These are phyloP conservation scores for Pyrgilauda ruficollis DNA, from an alignment of 2,113 vertebrate genomes.

Conservation along the genomic window DNA sequence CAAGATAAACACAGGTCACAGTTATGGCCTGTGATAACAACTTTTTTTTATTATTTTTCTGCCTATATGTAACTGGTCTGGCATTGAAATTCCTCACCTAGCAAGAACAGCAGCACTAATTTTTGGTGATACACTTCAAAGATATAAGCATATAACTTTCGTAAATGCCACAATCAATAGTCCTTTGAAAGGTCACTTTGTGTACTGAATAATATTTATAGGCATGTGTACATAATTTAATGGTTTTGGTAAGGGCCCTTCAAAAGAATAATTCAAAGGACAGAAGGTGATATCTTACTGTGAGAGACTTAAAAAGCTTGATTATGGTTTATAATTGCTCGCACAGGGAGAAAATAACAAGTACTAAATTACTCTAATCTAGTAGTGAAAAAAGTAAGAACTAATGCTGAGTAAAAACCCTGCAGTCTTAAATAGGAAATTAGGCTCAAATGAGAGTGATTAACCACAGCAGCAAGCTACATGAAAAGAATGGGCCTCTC, in stretches of 20 bases:
- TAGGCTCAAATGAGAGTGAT: not conserved
- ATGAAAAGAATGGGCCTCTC: not conserved
- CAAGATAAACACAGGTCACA: not conserved
- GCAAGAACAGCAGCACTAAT: not conserved
- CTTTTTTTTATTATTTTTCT: too few species aligned
- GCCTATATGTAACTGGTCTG: not conserved
- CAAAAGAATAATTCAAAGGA: slow-evolving; percentile 36
- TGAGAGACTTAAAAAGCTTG: slow-evolving; percentile 36
- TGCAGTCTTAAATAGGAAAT: slow-evolving; percentile 42
- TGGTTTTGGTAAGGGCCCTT: not conserved
- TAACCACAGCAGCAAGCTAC: not conserved
- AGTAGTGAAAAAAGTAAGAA: not conserved
- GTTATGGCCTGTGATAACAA: not conserved
- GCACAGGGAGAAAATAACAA: slow-evolving; percentile 37
- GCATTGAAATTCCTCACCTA: not conserved
- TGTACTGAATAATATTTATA: not conserved
- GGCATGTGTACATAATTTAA: not conserved
- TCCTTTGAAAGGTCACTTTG: slow-evolving; percentile 7
- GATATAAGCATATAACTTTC: not conserved
- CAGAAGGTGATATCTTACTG: slow-evolving; percentile 8
- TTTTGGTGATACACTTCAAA: not conserved
- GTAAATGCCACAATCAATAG: not conserved
- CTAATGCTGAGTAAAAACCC: not conserved
- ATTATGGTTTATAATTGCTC: slow-evolving; percentile 43
- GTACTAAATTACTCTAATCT: slow-evolving; percentile 33